Evolutionary conservation across 2,797 vertebrate species (phyloP).

Genomic region (Diplodus sargus): DNA sequence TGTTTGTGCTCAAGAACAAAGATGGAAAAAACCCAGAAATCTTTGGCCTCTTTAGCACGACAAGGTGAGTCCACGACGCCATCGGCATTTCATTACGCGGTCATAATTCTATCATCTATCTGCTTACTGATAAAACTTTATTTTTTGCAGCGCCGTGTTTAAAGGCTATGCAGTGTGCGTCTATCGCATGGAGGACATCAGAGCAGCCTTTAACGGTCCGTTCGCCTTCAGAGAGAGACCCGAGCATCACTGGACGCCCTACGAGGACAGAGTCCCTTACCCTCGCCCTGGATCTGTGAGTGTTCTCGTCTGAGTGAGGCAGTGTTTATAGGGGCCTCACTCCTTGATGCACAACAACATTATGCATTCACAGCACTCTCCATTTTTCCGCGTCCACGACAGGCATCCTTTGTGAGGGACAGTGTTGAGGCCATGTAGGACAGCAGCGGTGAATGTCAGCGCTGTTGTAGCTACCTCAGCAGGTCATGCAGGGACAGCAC

Average conservation of each 20-base stretch:
- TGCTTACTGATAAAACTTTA: constrained; percentile 5
- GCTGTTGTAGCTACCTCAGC: constrained; percentile 55
- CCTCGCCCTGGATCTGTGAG: constrained; percentile 97
- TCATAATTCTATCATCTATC: background rate
- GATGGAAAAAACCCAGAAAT: constrained; percentile 95
- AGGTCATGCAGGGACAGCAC: constrained; percentile 51
- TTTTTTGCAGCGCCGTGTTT: constrained; percentile 86
- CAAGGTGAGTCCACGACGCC: constrained; percentile 86
- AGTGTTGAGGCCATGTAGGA: constrained; percentile 54
- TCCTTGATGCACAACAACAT: constrained; percentile 16
- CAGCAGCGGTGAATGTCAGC: constrained; percentile 59
- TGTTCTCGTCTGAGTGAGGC: constrained; percentile 43
- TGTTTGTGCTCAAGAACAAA: constrained; percentile 92
- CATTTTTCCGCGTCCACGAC: constrained; percentile 29
- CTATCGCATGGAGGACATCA: constrained; percentile 94
- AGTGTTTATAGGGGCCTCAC: constrained; percentile 28
- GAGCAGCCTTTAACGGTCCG: constrained; percentile 95
- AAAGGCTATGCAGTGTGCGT: constrained; percentile 96
- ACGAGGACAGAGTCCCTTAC: constrained; percentile 94
- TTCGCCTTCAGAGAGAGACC: constrained; percentile 94
- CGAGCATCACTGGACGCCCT: constrained; percentile 95
- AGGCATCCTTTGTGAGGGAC: constrained; percentile 33
- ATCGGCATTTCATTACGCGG: background rate
- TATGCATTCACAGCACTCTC: constrained; percentile 48
- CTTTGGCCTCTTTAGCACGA: constrained; percentile 97